These are phyloP conservation scores for Papilio helenus DNA, from an alignment of 1,140 invertebrate species.

Conservation along the genomic window DNA sequence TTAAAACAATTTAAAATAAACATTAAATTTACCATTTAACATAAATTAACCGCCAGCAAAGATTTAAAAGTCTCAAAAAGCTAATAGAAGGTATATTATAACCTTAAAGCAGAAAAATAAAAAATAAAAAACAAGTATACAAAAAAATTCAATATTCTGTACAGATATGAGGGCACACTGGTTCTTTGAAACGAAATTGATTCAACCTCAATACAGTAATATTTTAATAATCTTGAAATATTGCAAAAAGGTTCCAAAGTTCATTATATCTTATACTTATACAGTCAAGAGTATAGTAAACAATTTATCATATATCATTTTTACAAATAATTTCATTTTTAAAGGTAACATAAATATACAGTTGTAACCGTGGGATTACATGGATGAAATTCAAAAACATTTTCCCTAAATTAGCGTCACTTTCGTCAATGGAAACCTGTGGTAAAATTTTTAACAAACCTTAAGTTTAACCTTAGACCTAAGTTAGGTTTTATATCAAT, in stretches of 20 bases:
- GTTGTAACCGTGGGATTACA: too few relatives aligned
- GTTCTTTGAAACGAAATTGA: not conserved
- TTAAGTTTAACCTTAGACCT: not conserved
- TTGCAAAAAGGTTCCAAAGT: too few relatives aligned
- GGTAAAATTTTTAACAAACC: not conserved
- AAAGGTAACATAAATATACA: too few relatives aligned
- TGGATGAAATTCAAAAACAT: too few relatives aligned
- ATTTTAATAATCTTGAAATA: too few relatives aligned
- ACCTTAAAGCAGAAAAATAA: not conserved
- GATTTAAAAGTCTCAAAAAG: not conserved
- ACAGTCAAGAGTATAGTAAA: too few relatives aligned
- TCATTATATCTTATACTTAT: too few relatives aligned
- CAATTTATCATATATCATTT: too few relatives aligned
- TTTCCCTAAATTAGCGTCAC: too few relatives aligned
- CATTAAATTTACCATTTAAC: too few relatives aligned
- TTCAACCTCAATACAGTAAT: not conserved
- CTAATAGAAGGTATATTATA: not conserved
- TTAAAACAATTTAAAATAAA: not conserved
- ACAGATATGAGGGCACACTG: not conserved
- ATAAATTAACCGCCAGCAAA: not conserved
- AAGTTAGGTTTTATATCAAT: constrained; percentile 20
- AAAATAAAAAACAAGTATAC: not conserved
- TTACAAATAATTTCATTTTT: too few relatives aligned
- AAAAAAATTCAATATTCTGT: not conserved
- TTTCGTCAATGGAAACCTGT: too few relatives aligned